Evolutionary conservation across 2,888 invertebrate genomes (phyloP).

Genomic region (Melanargia galathea): DNA sequence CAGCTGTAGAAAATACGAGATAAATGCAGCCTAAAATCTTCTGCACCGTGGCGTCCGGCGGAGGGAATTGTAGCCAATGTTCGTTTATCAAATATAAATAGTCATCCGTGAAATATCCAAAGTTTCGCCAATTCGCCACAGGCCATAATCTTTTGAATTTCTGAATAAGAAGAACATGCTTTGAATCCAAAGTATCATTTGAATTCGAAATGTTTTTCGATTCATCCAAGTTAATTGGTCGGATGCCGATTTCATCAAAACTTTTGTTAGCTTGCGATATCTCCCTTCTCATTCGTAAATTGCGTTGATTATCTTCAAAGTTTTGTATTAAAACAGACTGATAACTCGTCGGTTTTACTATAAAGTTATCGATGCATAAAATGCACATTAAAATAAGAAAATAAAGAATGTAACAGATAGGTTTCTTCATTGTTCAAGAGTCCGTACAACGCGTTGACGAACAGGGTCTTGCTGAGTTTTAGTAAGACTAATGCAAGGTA

Average conservation of each 20-base stretch:
- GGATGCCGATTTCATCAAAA: slow-evolving; percentile 19
- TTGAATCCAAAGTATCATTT: slow-evolving; percentile 43
- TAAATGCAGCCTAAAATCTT: slow-evolving; percentile 84
- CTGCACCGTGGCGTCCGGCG: slow-evolving; percentile 82
- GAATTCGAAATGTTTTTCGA: slow-evolving; percentile 30
- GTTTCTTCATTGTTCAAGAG: slow-evolving; percentile 53
- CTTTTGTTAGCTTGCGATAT: slow-evolving; percentile 24
- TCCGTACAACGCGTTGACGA: slow-evolving; percentile 53
- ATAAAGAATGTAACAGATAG: slow-evolving; percentile 48
- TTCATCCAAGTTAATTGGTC: slow-evolving; percentile 28
- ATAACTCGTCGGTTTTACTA: slow-evolving; percentile 10
- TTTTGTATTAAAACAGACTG: slow-evolving; percentile 11
- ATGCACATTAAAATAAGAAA: slow-evolving; percentile 49
- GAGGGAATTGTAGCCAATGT: slow-evolving; percentile 88
- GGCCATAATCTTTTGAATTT: slow-evolving; percentile 71
- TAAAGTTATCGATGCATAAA: slow-evolving; percentile 49
- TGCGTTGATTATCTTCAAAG: slow-evolving; percentile 18
- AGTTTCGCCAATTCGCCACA: slow-evolving; percentile 73
- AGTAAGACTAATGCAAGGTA: slow-evolving; percentile 47
- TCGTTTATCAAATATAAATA: slow-evolving; percentile 84
- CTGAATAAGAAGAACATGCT: slow-evolving; percentile 55
- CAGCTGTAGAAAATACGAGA: slow-evolving; percentile 83
- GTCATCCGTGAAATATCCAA: slow-evolving; percentile 82
- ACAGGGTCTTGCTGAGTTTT: slow-evolving; percentile 56
- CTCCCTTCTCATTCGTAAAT: slow-evolving; percentile 28